Percentiles rank a stretch among this genome's conserved stretches.
These are phyloP conservation scores for Mobula birostris DNA, from an alignment of 2,113 vertebrate species.

Conservation along the genomic window DNA sequence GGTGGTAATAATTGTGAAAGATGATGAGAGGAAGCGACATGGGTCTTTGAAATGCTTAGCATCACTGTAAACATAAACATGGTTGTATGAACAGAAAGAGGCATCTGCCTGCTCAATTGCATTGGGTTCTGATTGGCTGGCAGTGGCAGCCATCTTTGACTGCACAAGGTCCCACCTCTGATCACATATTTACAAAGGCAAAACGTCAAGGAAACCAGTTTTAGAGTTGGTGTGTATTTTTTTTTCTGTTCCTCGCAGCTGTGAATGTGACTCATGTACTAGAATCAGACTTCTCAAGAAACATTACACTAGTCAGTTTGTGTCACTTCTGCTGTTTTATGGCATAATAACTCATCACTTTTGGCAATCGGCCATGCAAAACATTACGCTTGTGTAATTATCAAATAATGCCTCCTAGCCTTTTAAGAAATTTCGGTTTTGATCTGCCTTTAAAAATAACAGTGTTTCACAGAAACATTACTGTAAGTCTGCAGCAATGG, in stretches of 20 bases:
- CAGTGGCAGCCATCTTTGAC: neutral
- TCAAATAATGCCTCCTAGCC: neutral
- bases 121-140: neutral
- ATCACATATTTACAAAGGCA: neutral
- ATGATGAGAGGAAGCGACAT: neutral
- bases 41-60: neutral
- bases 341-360: neutral
- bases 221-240: neutral
- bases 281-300: neutral
- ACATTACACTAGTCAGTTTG: neutral
- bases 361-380: neutral
- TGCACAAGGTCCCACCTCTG: neutral
- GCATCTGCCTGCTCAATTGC: neutral
- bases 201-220: neutral
- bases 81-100: neutral
- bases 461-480: conserved; percentile 7
- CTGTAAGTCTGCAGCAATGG: neutral
- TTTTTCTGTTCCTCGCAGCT: neutral
- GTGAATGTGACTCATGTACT: neutral
- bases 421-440: neutral
- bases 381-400: neutral
- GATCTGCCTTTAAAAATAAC: neutral
- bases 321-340: neutral
- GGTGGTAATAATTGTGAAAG: neutral
- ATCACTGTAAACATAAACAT: neutral